Evolutionary conservation across 2,797 vertebrate species (phyloP).

Genomic region (Pantherophis alleghaniensis): DNA sequence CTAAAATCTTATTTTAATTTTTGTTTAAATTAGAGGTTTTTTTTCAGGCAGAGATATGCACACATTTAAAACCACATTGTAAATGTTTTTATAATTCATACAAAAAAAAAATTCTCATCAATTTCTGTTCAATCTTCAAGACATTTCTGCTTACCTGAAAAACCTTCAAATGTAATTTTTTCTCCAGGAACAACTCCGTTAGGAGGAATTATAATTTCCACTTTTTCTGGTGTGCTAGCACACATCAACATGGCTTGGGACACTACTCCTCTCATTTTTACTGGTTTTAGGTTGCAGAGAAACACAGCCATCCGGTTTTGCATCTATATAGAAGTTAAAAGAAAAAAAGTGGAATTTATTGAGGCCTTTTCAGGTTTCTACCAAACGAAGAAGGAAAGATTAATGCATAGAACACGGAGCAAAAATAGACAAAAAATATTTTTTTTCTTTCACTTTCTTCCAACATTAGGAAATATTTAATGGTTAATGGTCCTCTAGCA

Average conservation of each 20-base stretch:
- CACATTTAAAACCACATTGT: background rate
- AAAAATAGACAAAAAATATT: background rate
- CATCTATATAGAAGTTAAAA: conserved; percentile 78
- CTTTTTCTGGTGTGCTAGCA: conserved; percentile 91
- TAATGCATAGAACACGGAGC: background rate
- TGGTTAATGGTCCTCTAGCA: background rate
- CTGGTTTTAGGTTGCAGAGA: conserved; percentile 94
- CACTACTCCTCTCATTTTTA: conserved; percentile 94
- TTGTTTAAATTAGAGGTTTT: background rate
- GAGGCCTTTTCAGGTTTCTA: background rate
- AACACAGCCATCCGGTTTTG: conserved; percentile 94
- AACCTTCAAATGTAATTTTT: conserved; percentile 86
- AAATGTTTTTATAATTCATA: background rate
- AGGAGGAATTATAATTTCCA: conserved; percentile 94
- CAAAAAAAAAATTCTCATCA: background rate
- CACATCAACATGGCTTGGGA: conserved; percentile 99
- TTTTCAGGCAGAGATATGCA: background rate
- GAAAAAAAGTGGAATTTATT: background rate
- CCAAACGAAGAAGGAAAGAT: background rate
- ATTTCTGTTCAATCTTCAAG: background rate
- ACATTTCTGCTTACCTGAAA: conserved; percentile 80
- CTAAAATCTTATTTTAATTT: background rate
- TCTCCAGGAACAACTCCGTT: conserved; percentile 86
- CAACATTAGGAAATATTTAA: background rate
- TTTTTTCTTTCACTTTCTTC: background rate